A percentile compares a stretch with the other conserved stretches of the same genome.
Evolutionary conservation across 1,140 invertebrate genomes (phyloP).

Genomic region (Aphis gossypii): DNA sequence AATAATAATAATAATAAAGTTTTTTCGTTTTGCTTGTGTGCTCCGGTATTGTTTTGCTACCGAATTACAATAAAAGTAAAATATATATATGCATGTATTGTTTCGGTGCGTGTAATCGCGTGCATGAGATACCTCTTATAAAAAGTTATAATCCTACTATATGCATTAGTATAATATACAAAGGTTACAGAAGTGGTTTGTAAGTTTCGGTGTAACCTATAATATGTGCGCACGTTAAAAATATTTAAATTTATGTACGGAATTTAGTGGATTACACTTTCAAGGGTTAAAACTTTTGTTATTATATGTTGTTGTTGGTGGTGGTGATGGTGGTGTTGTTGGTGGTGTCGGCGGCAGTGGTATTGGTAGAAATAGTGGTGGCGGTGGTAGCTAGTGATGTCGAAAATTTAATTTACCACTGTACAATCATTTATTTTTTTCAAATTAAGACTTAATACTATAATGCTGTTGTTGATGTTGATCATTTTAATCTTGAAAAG

Average conservation of each 20-base stretch:
- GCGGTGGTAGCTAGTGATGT: background rate
- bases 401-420: slow-evolving; percentile 11
- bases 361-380: background rate
- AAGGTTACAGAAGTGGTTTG: slow-evolving; percentile 38
- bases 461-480: background rate
- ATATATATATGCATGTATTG: background rate
- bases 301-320: background rate
- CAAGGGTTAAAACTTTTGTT: slow-evolving; percentile 35
- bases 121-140: background rate
- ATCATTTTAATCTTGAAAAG: background rate
- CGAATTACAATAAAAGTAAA: slow-evolving; percentile 19
- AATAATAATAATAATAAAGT: background rate
- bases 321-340: background rate
- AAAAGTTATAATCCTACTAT: slow-evolving; percentile 32
- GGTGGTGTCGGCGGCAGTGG: background rate
- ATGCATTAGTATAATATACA: background rate
- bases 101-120: background rate
- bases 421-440: background rate
- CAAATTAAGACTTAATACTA: background rate
- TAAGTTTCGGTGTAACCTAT: slow-evolving; percentile 28
- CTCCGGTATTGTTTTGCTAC: background rate
- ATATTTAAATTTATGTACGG: slow-evolving; percentile 44
- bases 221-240: background rate
- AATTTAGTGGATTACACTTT: slow-evolving; percentile 38
- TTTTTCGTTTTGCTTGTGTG: background rate